A percentile compares a stretch with the other conserved stretches of the same genome.
phyloP scores from a whole-genome alignment of 2,797 vertebrate genomes.

The Alexandromys oeconomus region DNA sequence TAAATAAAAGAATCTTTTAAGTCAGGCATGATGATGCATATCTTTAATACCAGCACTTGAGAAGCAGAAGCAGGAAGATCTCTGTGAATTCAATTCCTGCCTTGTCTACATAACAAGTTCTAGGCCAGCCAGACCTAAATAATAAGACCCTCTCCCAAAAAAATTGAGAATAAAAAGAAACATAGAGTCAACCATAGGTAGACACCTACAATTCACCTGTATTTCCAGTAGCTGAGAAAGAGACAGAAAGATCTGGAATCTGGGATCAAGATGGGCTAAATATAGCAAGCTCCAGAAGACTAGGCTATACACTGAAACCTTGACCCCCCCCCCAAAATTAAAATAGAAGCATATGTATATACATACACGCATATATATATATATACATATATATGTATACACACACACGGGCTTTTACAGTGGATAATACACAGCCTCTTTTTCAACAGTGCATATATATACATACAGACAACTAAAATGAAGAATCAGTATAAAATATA shows the following conservation, averaged over 20 bases:
- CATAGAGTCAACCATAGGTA: not conserved
- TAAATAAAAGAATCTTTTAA: not conserved
- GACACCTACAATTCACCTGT: not conserved
- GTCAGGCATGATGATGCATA: not conserved
- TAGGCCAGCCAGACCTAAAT: not conserved
- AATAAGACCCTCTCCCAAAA: not conserved
- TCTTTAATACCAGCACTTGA: not conserved
- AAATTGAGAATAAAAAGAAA: not conserved
- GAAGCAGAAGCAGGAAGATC: not conserved
- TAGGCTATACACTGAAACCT: not conserved
- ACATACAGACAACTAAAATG: not conserved
- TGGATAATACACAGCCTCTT: not conserved
- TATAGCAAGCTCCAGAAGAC: not conserved
- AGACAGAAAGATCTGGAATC: not conserved
- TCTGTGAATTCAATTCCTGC: not conserved
- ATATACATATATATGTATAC: not conserved
- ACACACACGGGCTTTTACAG: not conserved
- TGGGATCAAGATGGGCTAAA: not conserved
- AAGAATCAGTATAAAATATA: not conserved
- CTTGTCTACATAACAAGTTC: not conserved
- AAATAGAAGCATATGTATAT: not conserved
- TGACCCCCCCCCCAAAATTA: not conserved
- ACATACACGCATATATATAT: not conserved
- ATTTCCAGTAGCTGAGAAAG: not conserved
- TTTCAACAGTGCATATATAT: not conserved